Evolutionary conservation across 2,113 vertebrate genomes (phyloP).

Genomic region (Turdus rufiventris): DNA sequence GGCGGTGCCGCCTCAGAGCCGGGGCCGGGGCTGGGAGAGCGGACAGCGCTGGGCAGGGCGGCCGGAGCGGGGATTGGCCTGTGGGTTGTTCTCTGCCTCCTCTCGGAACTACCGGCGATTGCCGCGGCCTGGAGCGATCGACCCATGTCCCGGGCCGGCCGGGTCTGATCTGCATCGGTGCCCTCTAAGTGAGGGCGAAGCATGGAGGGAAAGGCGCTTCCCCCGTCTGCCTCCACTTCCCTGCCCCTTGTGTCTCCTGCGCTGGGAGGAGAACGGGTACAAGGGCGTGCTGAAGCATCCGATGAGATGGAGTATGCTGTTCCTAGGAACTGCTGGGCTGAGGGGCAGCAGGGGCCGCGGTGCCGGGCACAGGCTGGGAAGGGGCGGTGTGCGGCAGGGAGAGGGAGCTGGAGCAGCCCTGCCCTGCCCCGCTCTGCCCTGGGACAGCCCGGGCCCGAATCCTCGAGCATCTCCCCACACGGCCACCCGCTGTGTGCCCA

Average conservation of each 20-base stretch:
- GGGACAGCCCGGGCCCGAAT: background rate
- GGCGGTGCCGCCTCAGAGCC: background rate
- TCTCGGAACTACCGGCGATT: rapidly evolving
- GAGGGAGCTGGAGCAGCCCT: background rate
- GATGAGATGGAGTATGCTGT: rapidly evolving
- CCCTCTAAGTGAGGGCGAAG: too few relatives aligned
- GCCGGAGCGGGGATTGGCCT: rapidly evolving
- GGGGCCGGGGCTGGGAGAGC: background rate
- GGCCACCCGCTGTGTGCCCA: rapidly evolving
- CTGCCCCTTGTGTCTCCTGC: too few relatives aligned
- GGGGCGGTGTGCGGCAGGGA: background rate
- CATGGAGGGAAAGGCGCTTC: rapidly evolving
- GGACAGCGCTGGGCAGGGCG: rapidly evolving
- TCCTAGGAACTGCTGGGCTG: background rate
- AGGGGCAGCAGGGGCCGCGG: rapidly evolving
- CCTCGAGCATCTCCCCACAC: background rate
- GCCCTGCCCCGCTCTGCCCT: background rate
- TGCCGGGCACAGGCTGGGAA: background rate
- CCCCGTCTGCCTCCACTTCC: rapidly evolving
- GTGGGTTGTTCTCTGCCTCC: rapidly evolving
- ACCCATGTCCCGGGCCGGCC: rapidly evolving
- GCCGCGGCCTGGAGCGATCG: rapidly evolving
- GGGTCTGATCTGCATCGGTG: rapidly evolving
- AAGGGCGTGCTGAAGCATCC: background rate
- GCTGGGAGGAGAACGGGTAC: rapidly evolving